Evolutionary conservation across 2,888 invertebrate genomes (phyloP).

Genomic region (Trachelus stipa): DNA sequence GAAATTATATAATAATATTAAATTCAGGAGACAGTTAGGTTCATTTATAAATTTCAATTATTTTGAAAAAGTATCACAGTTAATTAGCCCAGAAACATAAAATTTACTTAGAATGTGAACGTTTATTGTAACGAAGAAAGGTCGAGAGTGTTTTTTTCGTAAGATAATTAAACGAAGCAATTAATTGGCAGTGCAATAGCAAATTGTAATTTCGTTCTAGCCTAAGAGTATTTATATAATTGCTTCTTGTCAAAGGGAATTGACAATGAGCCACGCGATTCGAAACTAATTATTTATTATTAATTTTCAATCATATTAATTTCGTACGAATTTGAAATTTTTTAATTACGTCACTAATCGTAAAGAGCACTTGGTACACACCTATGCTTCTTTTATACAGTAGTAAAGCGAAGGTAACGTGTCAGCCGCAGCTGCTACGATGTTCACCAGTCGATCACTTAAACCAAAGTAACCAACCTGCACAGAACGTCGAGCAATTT

Average conservation of each 20-base stretch:
- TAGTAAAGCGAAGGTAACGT: neutral
- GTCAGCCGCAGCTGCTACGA: slow-evolving; percentile 17
- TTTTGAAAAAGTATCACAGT: neutral
- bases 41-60: neutral
- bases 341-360: neutral
- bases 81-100: neutral
- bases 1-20: neutral
- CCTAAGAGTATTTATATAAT: neutral
- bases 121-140: neutral
- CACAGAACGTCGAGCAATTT: slow-evolving; percentile 51
- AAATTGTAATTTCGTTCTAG: neutral
- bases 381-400: neutral
- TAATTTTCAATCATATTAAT: neutral
- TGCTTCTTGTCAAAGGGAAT: neutral
- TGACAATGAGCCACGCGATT: neutral
- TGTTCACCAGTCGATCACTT: slow-evolving; percentile 43
- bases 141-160: neutral
- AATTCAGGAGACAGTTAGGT: neutral
- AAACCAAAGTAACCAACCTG: slow-evolving; percentile 48
- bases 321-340: neutral
- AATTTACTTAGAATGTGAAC: neutral
- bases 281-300: neutral
- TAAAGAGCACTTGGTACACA: neutral
- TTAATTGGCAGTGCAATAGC: neutral
- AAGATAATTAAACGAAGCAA: neutral